Base-by-base conservation (phyloP, 2,113 vertebrate genomes). In the Orientallactaga bullata region DNA sequence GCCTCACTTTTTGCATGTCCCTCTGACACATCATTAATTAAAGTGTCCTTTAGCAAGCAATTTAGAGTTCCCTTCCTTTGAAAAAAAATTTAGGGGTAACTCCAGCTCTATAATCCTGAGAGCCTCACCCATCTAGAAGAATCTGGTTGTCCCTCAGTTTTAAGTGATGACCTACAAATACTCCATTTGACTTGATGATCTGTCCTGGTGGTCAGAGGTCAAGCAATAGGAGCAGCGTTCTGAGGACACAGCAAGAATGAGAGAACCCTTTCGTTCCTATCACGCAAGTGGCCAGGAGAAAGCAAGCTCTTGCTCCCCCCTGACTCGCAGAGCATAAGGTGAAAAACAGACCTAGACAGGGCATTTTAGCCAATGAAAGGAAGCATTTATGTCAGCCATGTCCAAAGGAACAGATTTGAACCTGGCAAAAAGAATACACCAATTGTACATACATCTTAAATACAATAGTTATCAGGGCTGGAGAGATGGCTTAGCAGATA, bases 11-110 rank as follows among this genome's bases (percentile, higher is more conserved):
- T n/a, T 37, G 24, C 17, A 12, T 2, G 32, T n/a, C 2, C 7
- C 11, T 0, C 42, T n/a, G 6, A n/a, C 11, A 35, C 2, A 55
- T 32, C 39, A 6, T 26, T 85, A 28, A n/a, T 28, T 20, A 55
- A 68, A 42, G 86, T 81, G 63, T 60, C 60, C 89, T 26, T 65
- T 9, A 61, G 32, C 63, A 78, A 80, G 18, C 47, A 28, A 78
- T 66, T 68, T 47, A 26, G 51, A 24, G 10, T 66, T 74, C 88
- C 81, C 20, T 55, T 85, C 18, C 26, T 68, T 73, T 60, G 5
- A 16, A 7, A 69, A 74, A 55, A 21, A 17, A 65, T 6, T 71
- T 35, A 37, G 39, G 21, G 84, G 7, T 18, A 60, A 69, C n/a
- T 86, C 51, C 0, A 39, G 39, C n/a, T 37, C 24, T 26, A n/a